Percentiles rank a stretch among this genome's conserved stretches.
Evolutionary conservation across 2,888 invertebrate genomes (phyloP).

Genomic region (Psylliodes chrysocephalus): DNA sequence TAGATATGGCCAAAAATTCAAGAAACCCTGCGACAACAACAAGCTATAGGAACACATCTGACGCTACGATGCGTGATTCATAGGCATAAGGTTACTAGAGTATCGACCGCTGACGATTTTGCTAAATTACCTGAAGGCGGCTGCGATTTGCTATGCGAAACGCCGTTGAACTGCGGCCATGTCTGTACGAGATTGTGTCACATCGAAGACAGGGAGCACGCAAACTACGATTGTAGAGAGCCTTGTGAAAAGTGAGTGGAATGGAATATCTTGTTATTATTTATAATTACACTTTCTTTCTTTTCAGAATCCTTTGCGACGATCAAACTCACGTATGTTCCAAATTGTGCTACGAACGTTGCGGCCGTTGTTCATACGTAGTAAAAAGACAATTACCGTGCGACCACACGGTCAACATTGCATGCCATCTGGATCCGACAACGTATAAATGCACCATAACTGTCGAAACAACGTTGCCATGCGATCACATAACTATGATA

Average conservation of each 20-base stretch:
- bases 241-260: constrained; percentile 57
- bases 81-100: constrained; percentile 51
- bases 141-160: constrained; percentile 68
- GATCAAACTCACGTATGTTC: constrained; percentile 67
- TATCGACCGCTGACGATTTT: constrained; percentile 63
- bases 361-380: constrained; percentile 64
- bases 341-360: constrained; percentile 64
- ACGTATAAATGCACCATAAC: constrained; percentile 54
- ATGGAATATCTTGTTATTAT: too few relatives aligned
- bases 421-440: constrained; percentile 65
- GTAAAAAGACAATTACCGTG: constrained; percentile 66
- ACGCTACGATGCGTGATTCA: constrained; percentile 68
- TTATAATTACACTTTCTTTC: too few relatives aligned
- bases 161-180: constrained; percentile 69
- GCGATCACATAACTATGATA: constrained; percentile 63
- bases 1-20: constrained; percentile 70
- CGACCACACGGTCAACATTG: constrained; percentile 63
- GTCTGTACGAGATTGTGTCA: constrained; percentile 72
- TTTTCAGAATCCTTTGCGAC: constrained; percentile 65
- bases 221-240: constrained; percentile 63
- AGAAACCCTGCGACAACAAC: constrained; percentile 63
- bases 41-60: constrained; percentile 68
- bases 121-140: constrained; percentile 70
- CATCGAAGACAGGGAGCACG: constrained; percentile 68
- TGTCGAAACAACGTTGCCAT: constrained; percentile 53